Evolutionary conservation across 92 coral and sea anemone genomes (phyloP).

Genomic region (Zoanthus gigantus): DNA sequence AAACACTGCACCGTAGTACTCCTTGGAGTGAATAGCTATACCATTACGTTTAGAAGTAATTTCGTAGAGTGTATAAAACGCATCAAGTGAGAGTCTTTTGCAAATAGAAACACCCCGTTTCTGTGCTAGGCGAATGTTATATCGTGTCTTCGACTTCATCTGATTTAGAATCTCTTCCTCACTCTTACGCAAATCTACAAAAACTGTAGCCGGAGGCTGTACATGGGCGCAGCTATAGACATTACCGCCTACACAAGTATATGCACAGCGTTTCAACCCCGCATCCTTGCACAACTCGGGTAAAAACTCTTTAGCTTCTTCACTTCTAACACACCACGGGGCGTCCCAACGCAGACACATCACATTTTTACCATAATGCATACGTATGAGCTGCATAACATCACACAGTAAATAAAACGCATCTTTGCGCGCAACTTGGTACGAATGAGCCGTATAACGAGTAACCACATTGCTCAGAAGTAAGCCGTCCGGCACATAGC

Average conservation of each 20-base stretch:
- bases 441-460: background rate
- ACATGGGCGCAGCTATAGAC: background rate
- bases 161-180: background rate
- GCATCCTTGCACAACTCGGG: background rate
- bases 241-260: background rate
- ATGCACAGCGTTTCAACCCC: background rate
- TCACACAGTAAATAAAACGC: background rate
- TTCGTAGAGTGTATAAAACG: background rate
- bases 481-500: background rate
- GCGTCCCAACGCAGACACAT: background rate
- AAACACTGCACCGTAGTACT: background rate
- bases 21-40: background rate
- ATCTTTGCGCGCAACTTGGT: background rate
- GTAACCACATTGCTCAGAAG: background rate
- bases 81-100: background rate
- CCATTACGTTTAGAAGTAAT: background rate
- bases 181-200: background rate
- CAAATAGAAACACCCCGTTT: background rate
- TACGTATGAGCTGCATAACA: background rate
- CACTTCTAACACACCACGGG: background rate
- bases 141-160: background rate
- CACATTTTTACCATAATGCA: background rate
- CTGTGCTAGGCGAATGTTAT: background rate
- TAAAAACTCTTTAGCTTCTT: background rate
- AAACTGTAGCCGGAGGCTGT: background rate